phyloP scores from a whole-genome alignment of 2,113 vertebrate genomes.

The Aegotheles bennettii region DNA sequence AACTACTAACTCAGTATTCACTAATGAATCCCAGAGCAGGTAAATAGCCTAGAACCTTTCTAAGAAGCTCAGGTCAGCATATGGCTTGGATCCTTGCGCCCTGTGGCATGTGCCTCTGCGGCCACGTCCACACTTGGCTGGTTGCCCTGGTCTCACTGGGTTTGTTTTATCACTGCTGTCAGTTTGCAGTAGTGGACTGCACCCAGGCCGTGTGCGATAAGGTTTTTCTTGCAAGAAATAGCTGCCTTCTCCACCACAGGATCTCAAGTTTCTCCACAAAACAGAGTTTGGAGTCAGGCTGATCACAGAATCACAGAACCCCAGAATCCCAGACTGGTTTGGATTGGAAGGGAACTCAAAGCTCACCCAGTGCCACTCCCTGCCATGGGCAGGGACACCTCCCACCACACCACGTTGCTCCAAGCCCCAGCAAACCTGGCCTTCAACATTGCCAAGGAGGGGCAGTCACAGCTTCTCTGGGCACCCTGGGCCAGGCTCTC shows the following conservation, averaged over 20 bases:
- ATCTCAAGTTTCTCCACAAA: not conserved
- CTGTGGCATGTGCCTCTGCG: not conserved
- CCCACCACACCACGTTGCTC: no score
- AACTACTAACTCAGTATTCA: not conserved
- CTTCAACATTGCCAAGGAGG: no score
- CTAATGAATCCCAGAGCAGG: not conserved
- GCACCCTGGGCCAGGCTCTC: no score
- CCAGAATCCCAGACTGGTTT: no score
- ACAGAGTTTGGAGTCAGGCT: not conserved
- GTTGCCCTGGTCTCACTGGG: not conserved
- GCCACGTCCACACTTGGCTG: not conserved
- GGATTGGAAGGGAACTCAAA: no score
- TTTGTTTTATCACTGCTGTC: not conserved
- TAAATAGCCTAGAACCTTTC: accelerated
- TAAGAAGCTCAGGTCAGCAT: not conserved
- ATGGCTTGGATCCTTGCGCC: accelerated
- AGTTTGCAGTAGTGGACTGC: not conserved
- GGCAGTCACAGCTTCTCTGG: no score
- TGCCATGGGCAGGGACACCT: no score
- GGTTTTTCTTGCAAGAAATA: not conserved
- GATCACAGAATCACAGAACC: no score
- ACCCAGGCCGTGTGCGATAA: not conserved
- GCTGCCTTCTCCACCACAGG: not conserved
- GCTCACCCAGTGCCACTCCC: no score
- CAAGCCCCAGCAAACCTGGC: no score